These are phyloP conservation scores for Acropternis orthonyx DNA, from an alignment of 2,797 vertebrate species.

Conservation along the genomic window DNA sequence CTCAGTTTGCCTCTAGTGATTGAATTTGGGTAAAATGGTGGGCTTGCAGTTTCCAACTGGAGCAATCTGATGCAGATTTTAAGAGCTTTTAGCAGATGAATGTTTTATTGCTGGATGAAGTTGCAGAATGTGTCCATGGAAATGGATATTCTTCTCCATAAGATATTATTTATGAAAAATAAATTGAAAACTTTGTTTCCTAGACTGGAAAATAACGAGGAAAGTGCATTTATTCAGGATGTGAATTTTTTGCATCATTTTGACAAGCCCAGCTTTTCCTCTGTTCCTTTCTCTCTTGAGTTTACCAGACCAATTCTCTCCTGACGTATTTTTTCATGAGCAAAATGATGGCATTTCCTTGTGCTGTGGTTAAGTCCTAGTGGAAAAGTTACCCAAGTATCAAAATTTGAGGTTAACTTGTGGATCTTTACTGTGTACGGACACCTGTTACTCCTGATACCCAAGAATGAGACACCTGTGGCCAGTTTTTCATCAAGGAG, in stretches of 20 bases:
- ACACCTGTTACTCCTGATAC: not conserved
- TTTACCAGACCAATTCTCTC: not conserved
- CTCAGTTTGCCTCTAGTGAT: not conserved
- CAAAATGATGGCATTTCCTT: not conserved
- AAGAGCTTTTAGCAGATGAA: not conserved
- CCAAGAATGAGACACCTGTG: not conserved
- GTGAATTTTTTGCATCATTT: not conserved
- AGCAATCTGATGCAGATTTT: not conserved
- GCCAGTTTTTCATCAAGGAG: not conserved
- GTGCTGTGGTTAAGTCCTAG: not conserved
- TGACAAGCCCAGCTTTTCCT: not conserved
- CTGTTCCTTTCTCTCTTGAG: not conserved
- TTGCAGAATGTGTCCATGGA: fast-evolving
- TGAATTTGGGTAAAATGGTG: not conserved
- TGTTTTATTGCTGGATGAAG: not conserved
- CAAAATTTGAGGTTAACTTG: not conserved
- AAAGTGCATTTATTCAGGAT: not conserved
- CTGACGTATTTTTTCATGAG: not conserved
- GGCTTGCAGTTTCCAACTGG: fast-evolving
- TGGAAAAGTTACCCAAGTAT: not conserved
- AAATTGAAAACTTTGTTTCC: not conserved
- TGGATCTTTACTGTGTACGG: fast-evolving
- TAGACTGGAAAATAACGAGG: not conserved
- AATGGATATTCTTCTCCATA: not conserved
- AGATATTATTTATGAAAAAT: not conserved